phyloP scores from a whole-genome alignment of 2,113 vertebrate genomes.

The Pontoporia blainvillei region DNA sequence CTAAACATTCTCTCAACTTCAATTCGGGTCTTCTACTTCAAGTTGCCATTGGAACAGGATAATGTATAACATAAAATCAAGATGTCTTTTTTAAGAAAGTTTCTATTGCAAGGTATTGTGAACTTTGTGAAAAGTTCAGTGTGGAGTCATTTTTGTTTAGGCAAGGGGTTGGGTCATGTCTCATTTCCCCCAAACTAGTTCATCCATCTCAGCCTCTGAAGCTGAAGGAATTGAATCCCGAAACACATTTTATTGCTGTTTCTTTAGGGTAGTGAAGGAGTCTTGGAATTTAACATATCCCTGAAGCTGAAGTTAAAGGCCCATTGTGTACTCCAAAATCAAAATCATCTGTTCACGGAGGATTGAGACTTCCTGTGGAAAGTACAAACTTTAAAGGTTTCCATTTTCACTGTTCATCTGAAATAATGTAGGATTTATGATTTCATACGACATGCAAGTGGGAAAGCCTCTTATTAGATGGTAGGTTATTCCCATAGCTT shows the following conservation, averaged over 20 bases:
- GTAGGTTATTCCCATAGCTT: slow-evolving; percentile 28
- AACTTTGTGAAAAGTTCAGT: slow-evolving; percentile 42
- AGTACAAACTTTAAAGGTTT: slow-evolving; percentile 69
- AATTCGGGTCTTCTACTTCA: not conserved
- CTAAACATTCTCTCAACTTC: not conserved
- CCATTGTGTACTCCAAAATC: slow-evolving; percentile 67
- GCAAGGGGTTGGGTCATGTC: slow-evolving; percentile 44
- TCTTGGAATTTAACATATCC: slow-evolving; percentile 63
- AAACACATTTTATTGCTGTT: slow-evolving; percentile 66
- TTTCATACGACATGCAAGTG: slow-evolving; percentile 29
- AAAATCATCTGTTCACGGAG: slow-evolving; percentile 67
- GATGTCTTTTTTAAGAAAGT: not conserved
- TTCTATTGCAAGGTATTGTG: not conserved
- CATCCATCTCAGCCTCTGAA: slow-evolving; percentile 49
- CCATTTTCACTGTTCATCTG: slow-evolving; percentile 59
- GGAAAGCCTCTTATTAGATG: slow-evolving; percentile 34
- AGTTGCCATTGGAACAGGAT: not conserved
- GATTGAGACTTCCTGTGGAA: slow-evolving; percentile 67
- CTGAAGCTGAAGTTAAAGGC: slow-evolving; percentile 57
- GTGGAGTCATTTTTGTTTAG: slow-evolving; percentile 37
- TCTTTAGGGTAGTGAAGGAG: slow-evolving; percentile 63
- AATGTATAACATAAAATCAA: not conserved
- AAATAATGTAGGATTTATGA: slow-evolving; percentile 60
- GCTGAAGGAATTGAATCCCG: slow-evolving; percentile 48
- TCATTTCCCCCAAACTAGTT: slow-evolving; percentile 29